A percentile compares a stretch with the other conserved stretches of the same genome.
phyloP scores from a whole-genome alignment of 2,888 invertebrate genomes.

The Acanthopleura granulata region DNA sequence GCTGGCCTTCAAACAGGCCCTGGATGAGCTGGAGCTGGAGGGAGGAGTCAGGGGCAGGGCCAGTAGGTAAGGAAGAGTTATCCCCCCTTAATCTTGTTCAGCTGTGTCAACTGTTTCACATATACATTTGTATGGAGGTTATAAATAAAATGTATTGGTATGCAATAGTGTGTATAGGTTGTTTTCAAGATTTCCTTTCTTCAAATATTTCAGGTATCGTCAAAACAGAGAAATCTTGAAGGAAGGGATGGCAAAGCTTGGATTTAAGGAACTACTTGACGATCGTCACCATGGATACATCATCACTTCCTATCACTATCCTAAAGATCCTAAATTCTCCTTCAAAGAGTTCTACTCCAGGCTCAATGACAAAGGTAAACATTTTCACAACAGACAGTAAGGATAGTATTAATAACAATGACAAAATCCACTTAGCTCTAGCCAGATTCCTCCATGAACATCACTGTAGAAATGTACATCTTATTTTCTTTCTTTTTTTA shows the following conservation, averaged over 20 bases:
- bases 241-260: constrained; percentile 69
- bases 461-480: too few species aligned
- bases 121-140: too few species aligned
- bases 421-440: too few species aligned
- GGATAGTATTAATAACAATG: too few species aligned
- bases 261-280: constrained; percentile 68
- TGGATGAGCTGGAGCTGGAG: constrained; percentile 67
- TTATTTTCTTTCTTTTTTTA: too few species aligned
- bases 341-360: constrained; percentile 69
- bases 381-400: not conserved
- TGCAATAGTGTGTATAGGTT: too few species aligned
- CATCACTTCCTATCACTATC: constrained; percentile 71
- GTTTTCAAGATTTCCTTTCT: too few species aligned
- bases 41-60: constrained; percentile 69
- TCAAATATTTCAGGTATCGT: constrained; percentile 58
- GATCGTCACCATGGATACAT: constrained; percentile 67
- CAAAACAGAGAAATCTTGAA: constrained; percentile 67
- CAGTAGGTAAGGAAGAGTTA: constrained; percentile 52
- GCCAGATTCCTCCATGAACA: too few species aligned
- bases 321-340: constrained; percentile 67
- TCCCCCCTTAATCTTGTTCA: too few species aligned
- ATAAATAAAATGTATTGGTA: too few species aligned
- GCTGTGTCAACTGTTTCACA: too few species aligned
- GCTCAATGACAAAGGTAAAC: constrained; percentile 67
- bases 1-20: constrained; percentile 70